phyloP scores from a whole-genome alignment of 2,888 invertebrate species.

The Pogonocherus hispidulus region DNA sequence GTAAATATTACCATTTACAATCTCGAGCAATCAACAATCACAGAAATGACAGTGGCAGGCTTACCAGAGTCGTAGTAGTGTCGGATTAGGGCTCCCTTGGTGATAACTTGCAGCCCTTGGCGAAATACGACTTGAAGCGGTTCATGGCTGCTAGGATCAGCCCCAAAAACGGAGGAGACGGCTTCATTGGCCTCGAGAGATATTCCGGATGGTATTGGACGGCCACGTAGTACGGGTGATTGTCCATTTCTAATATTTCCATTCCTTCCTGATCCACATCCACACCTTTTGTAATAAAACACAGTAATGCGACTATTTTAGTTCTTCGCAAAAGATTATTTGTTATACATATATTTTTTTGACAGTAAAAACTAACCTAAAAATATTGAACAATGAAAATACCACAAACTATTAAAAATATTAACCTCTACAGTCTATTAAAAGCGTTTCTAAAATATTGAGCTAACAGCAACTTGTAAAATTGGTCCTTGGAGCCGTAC shows the following conservation, averaged over 20 bases:
- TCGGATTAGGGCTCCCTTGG: slow-evolving; percentile 80
- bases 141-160: slow-evolving; percentile 91
- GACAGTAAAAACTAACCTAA: too few species aligned
- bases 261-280: slow-evolving; percentile 89
- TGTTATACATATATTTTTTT: too few species aligned
- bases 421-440: too few species aligned
- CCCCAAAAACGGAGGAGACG: slow-evolving; percentile 96
- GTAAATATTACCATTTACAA: too few species aligned
- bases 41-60: too few species aligned
- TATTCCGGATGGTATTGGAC: slow-evolving; percentile 99
- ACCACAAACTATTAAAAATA: too few species aligned
- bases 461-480: too few species aligned
- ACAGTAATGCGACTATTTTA: background rate
- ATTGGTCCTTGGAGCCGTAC: too few species aligned
- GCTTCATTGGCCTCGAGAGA: slow-evolving; percentile 88
- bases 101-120: slow-evolving; percentile 81
- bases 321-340: too few species aligned
- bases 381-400: too few species aligned
- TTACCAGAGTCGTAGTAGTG: slow-evolving; percentile 77
- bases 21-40: too few species aligned
- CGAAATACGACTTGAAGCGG: slow-evolving; percentile 81
- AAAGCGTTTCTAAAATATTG: too few species aligned
- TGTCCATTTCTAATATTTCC: slow-evolving; percentile 91
- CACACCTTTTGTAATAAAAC: slow-evolving; percentile 68
- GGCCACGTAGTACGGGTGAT: slow-evolving; percentile 93